Percentiles rank a stretch among this genome's conserved stretches.
These are phyloP conservation scores for Autographa pulchrina DNA, from an alignment of 2,888 invertebrate species.

Conservation along the genomic window DNA sequence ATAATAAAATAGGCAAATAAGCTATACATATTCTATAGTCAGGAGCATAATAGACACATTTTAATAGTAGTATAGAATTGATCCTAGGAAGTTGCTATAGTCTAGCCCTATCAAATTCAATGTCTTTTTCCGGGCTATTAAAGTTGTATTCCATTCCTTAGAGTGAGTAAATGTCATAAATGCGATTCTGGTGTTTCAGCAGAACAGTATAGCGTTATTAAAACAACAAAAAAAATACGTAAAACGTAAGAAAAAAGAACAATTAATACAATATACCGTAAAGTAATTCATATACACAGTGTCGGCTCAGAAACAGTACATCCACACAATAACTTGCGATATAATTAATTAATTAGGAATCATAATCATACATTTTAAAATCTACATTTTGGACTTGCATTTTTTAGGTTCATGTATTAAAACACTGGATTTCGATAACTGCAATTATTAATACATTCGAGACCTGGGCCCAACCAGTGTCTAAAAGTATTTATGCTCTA, in stretches of 20 bases:
- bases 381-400: constrained; percentile 56
- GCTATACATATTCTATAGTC: not conserved
- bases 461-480: not conserved
- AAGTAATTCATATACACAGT: constrained; percentile 56
- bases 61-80: not conserved
- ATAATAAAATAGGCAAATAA: not conserved
- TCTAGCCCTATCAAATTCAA: not conserved
- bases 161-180: constrained; percentile 66
- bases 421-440: not conserved
- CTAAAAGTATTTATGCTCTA: not conserved
- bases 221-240: constrained; percentile 59
- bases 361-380: constrained; percentile 27
- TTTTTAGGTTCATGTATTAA: constrained; percentile 5
- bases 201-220: constrained; percentile 51
- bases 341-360: constrained; percentile 61
- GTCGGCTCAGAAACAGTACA: constrained; percentile 55
- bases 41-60: not conserved
- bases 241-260: constrained; percentile 64
- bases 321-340: constrained; percentile 59
- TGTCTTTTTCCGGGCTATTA: not conserved
- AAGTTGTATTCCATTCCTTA: constrained; percentile 39
- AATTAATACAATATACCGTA: constrained; percentile 51
- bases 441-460: not conserved
- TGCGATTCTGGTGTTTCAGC: constrained; percentile 70
- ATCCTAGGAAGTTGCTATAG: not conserved